These are phyloP conservation scores for Pissodes strobi DNA, from an alignment of 1,140 invertebrate species.

Conservation along the genomic window DNA sequence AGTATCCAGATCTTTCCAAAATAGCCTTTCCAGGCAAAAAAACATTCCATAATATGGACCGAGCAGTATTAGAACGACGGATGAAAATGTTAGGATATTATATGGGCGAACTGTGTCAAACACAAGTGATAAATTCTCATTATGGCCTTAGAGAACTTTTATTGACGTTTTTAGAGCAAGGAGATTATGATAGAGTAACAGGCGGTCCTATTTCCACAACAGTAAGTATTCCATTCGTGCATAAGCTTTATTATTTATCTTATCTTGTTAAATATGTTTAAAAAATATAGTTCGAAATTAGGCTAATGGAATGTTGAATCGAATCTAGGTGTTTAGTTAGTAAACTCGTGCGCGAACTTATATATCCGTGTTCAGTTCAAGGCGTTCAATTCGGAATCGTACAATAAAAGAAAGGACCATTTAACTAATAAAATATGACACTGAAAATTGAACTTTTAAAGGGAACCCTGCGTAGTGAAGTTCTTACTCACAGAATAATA, in stretches of 20 bases:
- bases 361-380: too few relatives aligned
- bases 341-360: too few relatives aligned
- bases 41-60: constrained; percentile 90
- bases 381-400: too few relatives aligned
- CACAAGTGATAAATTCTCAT: constrained; percentile 65
- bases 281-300: too few relatives aligned
- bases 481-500: too few relatives aligned
- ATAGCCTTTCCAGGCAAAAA: constrained; percentile 91
- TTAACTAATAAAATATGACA: too few relatives aligned
- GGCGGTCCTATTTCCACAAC: constrained; percentile 65
- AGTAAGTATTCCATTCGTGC: constrained; percentile 50
- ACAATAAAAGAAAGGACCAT: too few relatives aligned
- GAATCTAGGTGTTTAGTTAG: too few relatives aligned
- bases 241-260: neutral
- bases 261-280: neutral
- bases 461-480: too few relatives aligned
- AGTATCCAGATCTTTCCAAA: constrained; percentile 80
- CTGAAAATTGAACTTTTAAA: too few relatives aligned
- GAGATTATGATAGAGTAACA: constrained; percentile 75
- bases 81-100: constrained; percentile 86
- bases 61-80: constrained; percentile 82
- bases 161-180: constrained; percentile 77
- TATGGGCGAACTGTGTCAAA: constrained; percentile 71
- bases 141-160: constrained; percentile 71
- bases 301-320: too few relatives aligned